Percentiles rank a stretch among this genome's conserved stretches.
Evolutionary conservation across 1,140 invertebrate species (phyloP).

Genomic region (Bilobella aurantiaca): DNA sequence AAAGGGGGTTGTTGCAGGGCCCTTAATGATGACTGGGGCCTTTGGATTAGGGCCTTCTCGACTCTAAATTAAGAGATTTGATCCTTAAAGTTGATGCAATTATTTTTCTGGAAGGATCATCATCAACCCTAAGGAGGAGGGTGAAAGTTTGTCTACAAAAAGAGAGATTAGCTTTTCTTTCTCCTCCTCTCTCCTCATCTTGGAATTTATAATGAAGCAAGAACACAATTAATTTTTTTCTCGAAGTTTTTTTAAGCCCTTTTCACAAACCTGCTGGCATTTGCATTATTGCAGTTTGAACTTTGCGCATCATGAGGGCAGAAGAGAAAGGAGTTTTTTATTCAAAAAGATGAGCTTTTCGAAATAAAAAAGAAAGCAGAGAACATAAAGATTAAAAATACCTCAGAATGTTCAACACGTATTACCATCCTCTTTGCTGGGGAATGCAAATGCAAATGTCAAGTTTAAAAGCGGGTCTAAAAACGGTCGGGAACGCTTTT

Average conservation of each 20-base stretch:
- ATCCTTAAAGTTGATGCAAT: neutral
- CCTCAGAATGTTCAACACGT: slow-evolving; percentile 8
- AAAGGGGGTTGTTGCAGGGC: neutral
- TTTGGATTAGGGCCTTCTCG: neutral
- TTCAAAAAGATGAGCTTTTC: slow-evolving; percentile 2
- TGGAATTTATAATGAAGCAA: too few species aligned
- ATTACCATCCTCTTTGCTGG: neutral
- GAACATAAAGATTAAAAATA: neutral
- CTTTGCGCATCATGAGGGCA: too few species aligned
- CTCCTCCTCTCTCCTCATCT: neutral
- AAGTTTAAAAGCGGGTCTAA: neutral
- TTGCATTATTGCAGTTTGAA: too few species aligned
- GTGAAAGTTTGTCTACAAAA: too few species aligned
- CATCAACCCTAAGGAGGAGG: too few species aligned
- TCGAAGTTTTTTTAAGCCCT: too few species aligned
- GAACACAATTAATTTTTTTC: too few species aligned
- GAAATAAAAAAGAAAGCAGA: neutral
- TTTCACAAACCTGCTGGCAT: too few species aligned
- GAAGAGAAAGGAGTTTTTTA: slow-evolving; percentile 1
- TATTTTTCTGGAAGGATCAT: too few species aligned
- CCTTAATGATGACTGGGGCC: neutral
- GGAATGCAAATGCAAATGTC: neutral
- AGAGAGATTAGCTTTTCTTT: neutral
- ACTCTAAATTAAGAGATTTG: neutral
- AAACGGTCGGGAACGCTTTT: neutral